These are phyloP conservation scores for Formica selysi DNA, from an alignment of 1,140 invertebrate species.

Conservation along the genomic window DNA sequence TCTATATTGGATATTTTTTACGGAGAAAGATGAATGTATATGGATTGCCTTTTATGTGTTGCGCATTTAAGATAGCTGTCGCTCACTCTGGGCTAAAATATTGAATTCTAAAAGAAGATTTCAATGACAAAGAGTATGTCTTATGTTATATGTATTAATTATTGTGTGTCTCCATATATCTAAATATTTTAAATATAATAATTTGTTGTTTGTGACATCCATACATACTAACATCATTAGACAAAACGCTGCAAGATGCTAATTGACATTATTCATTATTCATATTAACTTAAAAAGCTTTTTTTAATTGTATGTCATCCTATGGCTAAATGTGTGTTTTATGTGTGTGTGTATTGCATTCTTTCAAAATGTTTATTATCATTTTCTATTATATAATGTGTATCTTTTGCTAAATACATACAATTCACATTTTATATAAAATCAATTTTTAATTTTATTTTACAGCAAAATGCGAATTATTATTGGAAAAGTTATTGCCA, in stretches of 20 bases:
- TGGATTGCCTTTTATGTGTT: slow-evolving; percentile 1
- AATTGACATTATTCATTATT: slow-evolving; percentile 16
- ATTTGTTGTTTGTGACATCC: not conserved
- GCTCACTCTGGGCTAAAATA: not conserved
- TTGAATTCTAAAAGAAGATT: slow-evolving; percentile 9
- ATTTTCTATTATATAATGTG: slow-evolving; percentile 13
- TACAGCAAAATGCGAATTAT: not conserved
- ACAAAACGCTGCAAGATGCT: not conserved
- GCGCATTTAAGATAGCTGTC: not conserved
- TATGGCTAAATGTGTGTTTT: slow-evolving; percentile 17
- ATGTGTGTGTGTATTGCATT: no score
- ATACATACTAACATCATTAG: not conserved
- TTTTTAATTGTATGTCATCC: slow-evolving; percentile 16
- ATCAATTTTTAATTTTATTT: slow-evolving; percentile 15
- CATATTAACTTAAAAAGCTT: slow-evolving; percentile 6
- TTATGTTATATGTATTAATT: not conserved
- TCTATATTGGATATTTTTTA: not conserved
- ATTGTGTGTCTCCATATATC: not conserved
- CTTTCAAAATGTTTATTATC: not conserved
- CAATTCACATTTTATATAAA: slow-evolving; percentile 30
- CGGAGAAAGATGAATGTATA: not conserved
- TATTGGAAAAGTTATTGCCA: not conserved
- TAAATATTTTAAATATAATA: slow-evolving; percentile 4
- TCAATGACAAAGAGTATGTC: not conserved
- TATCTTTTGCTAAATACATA: slow-evolving; percentile 5